Conservation (phyloP, 1,140 invertebrate genomes). For the Teleogryllus occipitalis region DNA sequence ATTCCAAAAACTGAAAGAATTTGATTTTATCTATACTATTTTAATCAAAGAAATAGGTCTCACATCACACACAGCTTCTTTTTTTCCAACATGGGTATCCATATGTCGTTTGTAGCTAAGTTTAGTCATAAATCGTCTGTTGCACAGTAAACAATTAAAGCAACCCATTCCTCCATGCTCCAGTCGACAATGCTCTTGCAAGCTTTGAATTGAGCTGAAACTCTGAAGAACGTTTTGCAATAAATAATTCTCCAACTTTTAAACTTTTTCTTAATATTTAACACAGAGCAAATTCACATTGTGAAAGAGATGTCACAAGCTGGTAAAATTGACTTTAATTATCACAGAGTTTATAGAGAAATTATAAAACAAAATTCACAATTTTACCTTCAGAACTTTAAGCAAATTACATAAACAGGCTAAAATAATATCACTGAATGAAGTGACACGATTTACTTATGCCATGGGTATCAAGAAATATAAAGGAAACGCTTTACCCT, state of each 20-base stretch:
- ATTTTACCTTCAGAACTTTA: background rate
- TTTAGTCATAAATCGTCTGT: constrained; percentile 19
- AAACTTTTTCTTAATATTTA: too few species aligned
- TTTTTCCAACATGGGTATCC: constrained; percentile 17
- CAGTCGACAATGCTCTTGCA: constrained; percentile 21
- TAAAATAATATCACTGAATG: background rate
- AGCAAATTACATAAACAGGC: background rate
- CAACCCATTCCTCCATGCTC: constrained; percentile 22
- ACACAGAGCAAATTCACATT: too few species aligned
- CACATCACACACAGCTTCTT: constrained; percentile 23
- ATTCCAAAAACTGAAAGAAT: background rate
- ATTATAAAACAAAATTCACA: too few species aligned
- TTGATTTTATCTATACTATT: background rate
- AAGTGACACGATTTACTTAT: background rate
- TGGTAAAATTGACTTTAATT: too few species aligned
- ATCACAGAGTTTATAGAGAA: too few species aligned
- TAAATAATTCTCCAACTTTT: too few species aligned
- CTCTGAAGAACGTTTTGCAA: constrained; percentile 11
- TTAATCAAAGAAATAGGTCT: constrained; percentile 12
- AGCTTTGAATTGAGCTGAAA: constrained; percentile 17
- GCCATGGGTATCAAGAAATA: background rate
- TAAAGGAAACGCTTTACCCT: background rate
- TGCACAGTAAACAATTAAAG: constrained; percentile 17
- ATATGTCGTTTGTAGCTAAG: constrained; percentile 22
- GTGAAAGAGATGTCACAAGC: too few species aligned